phyloP scores from a whole-genome alignment of 2,113 vertebrate species.

The Vimba vimba region DNA sequence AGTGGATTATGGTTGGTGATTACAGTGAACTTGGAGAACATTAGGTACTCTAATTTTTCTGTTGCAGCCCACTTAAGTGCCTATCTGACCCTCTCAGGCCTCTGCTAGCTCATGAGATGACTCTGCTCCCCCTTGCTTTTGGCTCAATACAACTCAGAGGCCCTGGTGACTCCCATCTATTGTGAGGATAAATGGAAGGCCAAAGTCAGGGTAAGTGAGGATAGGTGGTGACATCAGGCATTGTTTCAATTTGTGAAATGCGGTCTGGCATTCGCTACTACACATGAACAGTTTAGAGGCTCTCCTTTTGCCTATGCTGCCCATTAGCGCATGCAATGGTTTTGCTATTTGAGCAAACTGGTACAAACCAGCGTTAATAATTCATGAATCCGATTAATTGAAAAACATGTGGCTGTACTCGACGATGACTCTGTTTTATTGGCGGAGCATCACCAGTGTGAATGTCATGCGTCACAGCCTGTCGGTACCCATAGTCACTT shows the following conservation, averaged over 20 bases:
- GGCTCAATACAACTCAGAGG: neutral
- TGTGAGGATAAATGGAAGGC: neutral
- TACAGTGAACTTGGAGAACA: neutral
- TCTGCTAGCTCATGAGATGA: neutral
- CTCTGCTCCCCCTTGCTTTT: neutral
- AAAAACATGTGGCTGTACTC: neutral
- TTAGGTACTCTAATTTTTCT: neutral
- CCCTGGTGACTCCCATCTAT: neutral
- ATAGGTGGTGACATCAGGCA: neutral
- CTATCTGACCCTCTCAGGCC: neutral
- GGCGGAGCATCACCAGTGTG: neutral
- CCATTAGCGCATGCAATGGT: neutral
- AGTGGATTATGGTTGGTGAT: neutral
- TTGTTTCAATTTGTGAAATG: neutral
- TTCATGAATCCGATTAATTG: neutral
- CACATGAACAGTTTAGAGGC: neutral
- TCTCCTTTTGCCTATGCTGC: neutral
- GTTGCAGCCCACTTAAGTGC: neutral
- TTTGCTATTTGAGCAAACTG: neutral
- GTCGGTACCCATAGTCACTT: neutral
- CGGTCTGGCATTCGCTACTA: neutral
- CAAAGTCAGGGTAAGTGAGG: neutral
- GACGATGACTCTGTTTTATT: neutral
- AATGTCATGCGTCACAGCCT: neutral
- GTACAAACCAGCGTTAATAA: neutral